Conservation (phyloP, 2,797 vertebrate species). For the Myotis findleyi region DNA sequence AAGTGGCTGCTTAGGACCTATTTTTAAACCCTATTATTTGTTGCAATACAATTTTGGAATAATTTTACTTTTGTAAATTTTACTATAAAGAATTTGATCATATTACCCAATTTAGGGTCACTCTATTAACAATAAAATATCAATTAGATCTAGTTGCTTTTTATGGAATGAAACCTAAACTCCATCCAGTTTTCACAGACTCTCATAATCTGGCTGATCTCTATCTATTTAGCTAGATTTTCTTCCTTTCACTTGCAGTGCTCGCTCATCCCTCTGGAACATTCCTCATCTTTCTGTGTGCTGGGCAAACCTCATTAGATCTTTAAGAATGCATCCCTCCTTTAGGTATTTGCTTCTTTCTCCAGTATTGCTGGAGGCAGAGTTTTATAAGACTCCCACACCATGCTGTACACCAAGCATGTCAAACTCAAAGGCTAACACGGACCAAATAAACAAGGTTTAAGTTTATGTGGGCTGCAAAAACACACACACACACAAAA, state of each 20-base stretch:
- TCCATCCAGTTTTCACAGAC: neutral
- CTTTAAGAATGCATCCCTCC: accelerated
- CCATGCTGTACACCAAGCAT: no score
- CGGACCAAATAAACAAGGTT: no score
- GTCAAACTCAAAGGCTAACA: no score
- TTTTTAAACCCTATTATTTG: neutral
- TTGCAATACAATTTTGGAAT: neutral
- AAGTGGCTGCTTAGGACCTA: neutral
- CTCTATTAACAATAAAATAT: neutral
- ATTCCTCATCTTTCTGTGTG: neutral
- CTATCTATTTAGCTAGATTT: accelerated
- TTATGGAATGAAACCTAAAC: neutral
- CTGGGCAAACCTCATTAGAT: no score
- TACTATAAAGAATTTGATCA: neutral
- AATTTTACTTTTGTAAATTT: slow-evolving; percentile 4
- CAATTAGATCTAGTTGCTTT: neutral
- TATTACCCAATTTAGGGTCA: neutral
- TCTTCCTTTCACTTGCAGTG: neutral
- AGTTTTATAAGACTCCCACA: no score
- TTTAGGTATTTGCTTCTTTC: no score
- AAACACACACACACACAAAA: no score
- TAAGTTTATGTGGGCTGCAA: no score
- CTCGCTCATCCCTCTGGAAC: neutral
- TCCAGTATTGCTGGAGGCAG: neutral
- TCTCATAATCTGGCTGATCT: neutral